Base-by-base conservation (phyloP, 2,888 invertebrate genomes). In the Erebia ligea region DNA sequence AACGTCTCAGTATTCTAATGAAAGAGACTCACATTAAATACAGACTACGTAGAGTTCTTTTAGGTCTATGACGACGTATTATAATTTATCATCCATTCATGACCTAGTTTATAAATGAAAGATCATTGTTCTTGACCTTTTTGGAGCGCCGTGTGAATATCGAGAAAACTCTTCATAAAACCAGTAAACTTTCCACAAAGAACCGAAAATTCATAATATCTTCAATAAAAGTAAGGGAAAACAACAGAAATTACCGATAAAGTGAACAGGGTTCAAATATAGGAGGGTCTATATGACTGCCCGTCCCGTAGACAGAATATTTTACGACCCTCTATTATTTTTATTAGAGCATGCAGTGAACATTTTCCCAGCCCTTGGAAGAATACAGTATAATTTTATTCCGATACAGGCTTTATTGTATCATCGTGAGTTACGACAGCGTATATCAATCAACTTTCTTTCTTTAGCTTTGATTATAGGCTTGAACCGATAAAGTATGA, bases 161-260 rank as follows among this genome's bases (percentile, higher is more conserved):
- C 13, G 57, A 17, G 2, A 21, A 42, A 72, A 56, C 42, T n/a
- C 58, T 66, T 58, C 40, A 57, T 21, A 56, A 68, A 69, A 68
- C 63, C 69, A 50, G 19, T 71, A 68, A 64, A 70, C 67, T 68
- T 65, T 48, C 45, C 50, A 48, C 63, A 69, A 58, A 48, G 45
- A 67, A 21, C 57, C 52, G 52, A 48, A 63, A 72, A 72, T 61
- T 70, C 67, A 62, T 64, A 65, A 34, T 61, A 58, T 9, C 10
- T 17, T 10, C 65, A 72, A 69, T 74, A 68, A 72, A 74, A 45
- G 65, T 65, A 69, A 70, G 61, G 50, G 57, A 59, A 57, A 57
- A 69, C 69, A 72, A 74, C 69, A 69, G 72, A 72, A 74, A 72
- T 72, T 70, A 74, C 73, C 69, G 67, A 72, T 73, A 72, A 73